A percentile compares a stretch with the other conserved stretches of the same genome.
Conservation (phyloP, 2,888 invertebrate species). For the Noctuana brunneofusca region DNA sequence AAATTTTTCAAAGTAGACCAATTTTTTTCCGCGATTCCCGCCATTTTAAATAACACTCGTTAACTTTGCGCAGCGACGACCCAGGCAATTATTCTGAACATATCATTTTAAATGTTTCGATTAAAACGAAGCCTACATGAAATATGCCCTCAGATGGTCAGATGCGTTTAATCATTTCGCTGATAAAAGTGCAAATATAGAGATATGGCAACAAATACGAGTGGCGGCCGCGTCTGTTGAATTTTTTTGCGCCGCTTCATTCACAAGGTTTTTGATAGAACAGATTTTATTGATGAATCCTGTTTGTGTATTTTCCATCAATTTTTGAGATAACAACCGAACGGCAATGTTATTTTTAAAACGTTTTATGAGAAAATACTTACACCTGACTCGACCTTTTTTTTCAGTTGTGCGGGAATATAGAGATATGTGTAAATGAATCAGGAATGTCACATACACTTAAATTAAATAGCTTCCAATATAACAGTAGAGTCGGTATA, state of each 20-base stretch:
- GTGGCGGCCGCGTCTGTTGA: constrained; percentile 9
- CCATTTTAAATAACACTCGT: constrained; percentile 76
- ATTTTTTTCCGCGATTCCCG: constrained; percentile 58
- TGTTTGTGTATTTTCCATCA: background rate
- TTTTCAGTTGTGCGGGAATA: background rate
- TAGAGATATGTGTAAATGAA: background rate
- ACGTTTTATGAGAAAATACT: background rate
- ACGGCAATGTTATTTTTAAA: background rate
- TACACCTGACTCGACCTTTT: background rate
- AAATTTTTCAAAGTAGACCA: constrained; percentile 73
- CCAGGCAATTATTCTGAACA: constrained; percentile 69
- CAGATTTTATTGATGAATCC: constrained; percentile 15
- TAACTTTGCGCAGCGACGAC: constrained; percentile 71
- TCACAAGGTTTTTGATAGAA: constrained; percentile 25
- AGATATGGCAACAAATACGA: constrained; percentile 27
- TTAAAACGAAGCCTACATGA: constrained; percentile 52
- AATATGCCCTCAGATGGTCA: constrained; percentile 30
- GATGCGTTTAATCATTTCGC: constrained; percentile 31
- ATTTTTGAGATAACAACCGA: background rate
- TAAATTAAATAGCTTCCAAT: too few relatives aligned
- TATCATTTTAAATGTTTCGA: constrained; percentile 71
- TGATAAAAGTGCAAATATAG: constrained; percentile 33
- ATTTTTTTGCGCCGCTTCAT: constrained; percentile 16
- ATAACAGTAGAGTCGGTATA: too few relatives aligned
- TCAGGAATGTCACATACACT: too few relatives aligned